Evolutionary conservation across 2,888 invertebrate genomes (phyloP), one percentile per base, ranked within the genome.

Genomic region (Cheiracanthium punctorium): DNA sequence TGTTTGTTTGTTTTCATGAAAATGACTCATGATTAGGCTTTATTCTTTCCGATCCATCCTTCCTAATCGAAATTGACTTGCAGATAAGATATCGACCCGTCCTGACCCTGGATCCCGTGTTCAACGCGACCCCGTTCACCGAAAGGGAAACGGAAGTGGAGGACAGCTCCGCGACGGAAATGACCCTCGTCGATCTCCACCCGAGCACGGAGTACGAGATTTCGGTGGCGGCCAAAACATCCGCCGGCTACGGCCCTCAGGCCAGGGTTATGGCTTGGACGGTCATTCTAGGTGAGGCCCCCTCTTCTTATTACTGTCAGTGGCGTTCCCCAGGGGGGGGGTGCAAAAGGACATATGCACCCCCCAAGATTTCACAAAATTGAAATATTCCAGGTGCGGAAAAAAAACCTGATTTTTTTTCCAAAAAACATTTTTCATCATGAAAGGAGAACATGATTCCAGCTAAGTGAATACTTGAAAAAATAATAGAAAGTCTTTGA

Each of bases 201-300:
- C 82, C 82, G 0, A 87, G 87, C n/a, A 82, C 87, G 0, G 77
- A 82, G 28, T 87, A 82, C 10, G 30, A 30, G 0, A 29, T 87
- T 1, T 29, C 30, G 0, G 65, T 87, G 12, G 28, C 37, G 1
- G 82, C 82, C 0, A 33, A 74, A 48, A 87, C 87, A 14, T 70
- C 74, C 0, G 74, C 73, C 0, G 87, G 87, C 10, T 82, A 74
- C 29, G 87, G 87, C 14, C 64, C 43, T 0, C 28, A 43, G 1
- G 82, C 79, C n/a, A 41, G 20, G 14, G 24, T 80, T 12, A 14
- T 33, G 5, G 74, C 69, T 24, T 87, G 87, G 87, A 87, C 87
- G 7, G 67, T 74, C 7, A 82, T 87, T 29, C 69, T 79, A 24
- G 87, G 87, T 87, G 20, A 67, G 17, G 10, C 5, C 33, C 37